phyloP scores from a whole-genome alignment of 2,888 invertebrate species.

The Atethmia centrago region DNA sequence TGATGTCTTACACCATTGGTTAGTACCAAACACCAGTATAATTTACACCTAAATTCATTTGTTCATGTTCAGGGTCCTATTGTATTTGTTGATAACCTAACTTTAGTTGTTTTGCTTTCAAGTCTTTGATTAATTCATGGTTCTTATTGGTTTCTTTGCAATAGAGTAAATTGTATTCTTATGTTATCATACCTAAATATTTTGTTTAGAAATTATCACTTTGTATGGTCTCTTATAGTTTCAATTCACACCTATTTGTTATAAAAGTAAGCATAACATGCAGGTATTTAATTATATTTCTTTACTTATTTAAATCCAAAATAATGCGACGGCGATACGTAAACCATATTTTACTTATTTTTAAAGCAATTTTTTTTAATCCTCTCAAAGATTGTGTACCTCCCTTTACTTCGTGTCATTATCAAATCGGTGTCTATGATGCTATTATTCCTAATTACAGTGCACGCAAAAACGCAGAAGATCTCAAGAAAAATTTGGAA shows the following conservation, averaged over 20 bases:
- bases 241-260: conserved; percentile 30
- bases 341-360: conserved; percentile 40
- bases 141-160: conserved; percentile 52
- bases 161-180: conserved; percentile 32
- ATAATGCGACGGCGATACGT: conserved; percentile 26
- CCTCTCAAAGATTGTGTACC: conserved; percentile 59
- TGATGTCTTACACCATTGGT: conserved; percentile 99
- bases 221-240: conserved; percentile 12
- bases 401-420: conserved; percentile 74
- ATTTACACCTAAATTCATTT: conserved; percentile 47
- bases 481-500: conserved; percentile 98
- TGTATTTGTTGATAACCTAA: conserved; percentile 51
- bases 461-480: conserved; percentile 98
- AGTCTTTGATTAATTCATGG: conserved; percentile 37
- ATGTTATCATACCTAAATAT: conserved; percentile 26
- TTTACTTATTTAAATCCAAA: conserved; percentile 26
- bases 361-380: conserved; percentile 18
- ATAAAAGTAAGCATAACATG: conserved; percentile 22
- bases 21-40: conserved; percentile 84
- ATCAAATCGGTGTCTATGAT: conserved; percentile 88
- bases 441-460: conserved; percentile 93
- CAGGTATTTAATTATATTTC: conserved; percentile 25
- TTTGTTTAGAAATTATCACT: conserved; percentile 19
- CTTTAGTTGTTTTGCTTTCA: conserved; percentile 28
- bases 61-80: conserved; percentile 47